These are phyloP conservation scores for Poeciliopsis turneri DNA, from an alignment of 2,797 vertebrate species.

Conservation along the genomic window DNA sequence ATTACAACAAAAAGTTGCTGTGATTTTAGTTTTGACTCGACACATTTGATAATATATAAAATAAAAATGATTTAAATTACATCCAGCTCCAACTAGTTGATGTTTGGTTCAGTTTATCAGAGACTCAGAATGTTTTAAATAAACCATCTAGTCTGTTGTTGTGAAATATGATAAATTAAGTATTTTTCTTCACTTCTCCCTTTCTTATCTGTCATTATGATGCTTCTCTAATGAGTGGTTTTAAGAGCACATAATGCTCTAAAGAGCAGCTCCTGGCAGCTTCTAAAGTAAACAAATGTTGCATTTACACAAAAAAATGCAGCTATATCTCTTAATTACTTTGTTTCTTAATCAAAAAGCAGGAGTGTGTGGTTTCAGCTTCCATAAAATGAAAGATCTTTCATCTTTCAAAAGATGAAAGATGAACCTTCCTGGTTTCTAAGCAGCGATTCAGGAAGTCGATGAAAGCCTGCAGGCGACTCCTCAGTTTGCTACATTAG, in stretches of 20 bases:
- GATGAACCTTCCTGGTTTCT: neutral
- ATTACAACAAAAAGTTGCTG: too few species aligned
- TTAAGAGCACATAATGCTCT: neutral
- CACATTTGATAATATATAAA: neutral
- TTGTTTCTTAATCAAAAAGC: neutral
- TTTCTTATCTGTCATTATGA: neutral
- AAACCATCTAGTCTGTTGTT: neutral
- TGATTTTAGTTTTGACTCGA: neutral
- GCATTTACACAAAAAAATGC: neutral
- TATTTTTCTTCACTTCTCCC: neutral
- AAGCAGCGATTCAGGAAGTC: neutral
- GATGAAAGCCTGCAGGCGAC: conserved; percentile 7
- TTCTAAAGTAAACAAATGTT: neutral
- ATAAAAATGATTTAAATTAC: neutral
- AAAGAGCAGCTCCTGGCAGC: neutral
- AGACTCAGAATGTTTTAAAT: neutral
- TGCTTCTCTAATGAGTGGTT: neutral
- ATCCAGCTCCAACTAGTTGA: neutral
- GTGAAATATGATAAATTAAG: neutral
- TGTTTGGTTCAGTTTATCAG: neutral
- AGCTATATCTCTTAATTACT: neutral
- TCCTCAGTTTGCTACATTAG: neutral
- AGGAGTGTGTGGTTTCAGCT: neutral
- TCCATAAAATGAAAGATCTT: neutral
- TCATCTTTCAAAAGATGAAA: too few species aligned